Base-by-base conservation (phyloP, 2,888 invertebrate species). In the Machimus atricapillus region DNA sequence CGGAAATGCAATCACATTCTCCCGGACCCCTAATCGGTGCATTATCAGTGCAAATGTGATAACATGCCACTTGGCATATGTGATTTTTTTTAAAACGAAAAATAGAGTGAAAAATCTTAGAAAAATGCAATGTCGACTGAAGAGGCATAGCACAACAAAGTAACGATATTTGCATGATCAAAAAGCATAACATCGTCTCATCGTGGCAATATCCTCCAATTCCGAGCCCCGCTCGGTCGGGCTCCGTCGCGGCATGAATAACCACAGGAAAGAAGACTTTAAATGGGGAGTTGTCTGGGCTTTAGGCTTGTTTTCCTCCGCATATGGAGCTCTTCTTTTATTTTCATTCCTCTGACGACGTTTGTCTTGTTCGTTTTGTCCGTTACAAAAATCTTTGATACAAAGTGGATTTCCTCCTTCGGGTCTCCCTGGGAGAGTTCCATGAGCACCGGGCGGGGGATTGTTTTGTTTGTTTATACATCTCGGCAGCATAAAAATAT, bases 371-470 rank as follows among this genome's bases (percentile, higher is more conserved):
- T 40, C 74, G 85, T 74, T 85, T 85, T 85, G n/a, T 85, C 85
- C 85, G 85, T 85, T 85, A 85, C 85, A 85, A 85, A 74, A 85
- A 85, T 74, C 85, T 85, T 73, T 85, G 85, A 85, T 85, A 85
- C 85, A 85, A 85, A 74, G 85, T 85, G 85, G 74, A 85, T 85
- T 85, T 82, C 82, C 82, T 82, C 82, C 82, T 82, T 82, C 23
- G 52, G 52, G 58, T 34, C 82, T 58, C 82, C 82, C 82, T 82
- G 58, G 58, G 82, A 82, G 82, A 82, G 82, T 82, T 58, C 40
- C 82, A 27, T n/a, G 58, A 82, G 82, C 66, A 82, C 37, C 37
- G 58, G 82, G 58, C 37, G 58, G 82, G 58, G 40, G 82, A 82
- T 82, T 82, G 73, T 85, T 85, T 74, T 85, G 85, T 85, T 85